Evolutionary conservation across 2,797 vertebrate genomes (phyloP), one percentile per base, ranked within the genome.

Genomic region (Megalops cyprinoides): DNA sequence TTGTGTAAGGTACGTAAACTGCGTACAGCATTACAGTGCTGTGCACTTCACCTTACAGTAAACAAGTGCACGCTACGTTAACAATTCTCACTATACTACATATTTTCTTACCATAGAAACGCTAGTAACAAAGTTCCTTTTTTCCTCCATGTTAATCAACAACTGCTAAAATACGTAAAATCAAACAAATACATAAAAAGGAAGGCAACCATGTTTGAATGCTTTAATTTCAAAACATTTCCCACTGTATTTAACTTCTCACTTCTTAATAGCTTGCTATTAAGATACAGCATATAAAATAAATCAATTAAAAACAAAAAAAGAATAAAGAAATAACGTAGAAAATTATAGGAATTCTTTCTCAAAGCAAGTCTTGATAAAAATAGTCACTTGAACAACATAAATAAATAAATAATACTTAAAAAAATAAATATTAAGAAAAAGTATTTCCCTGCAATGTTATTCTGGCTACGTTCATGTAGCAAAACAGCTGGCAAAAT

Each of bases 161-260:
- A 94, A 94, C 93, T 94, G 93, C 94, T 94, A 94, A 94, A 91
- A 86, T 89, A 88, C 85, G 79, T 82, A 91, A 88, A 92, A 87
- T 20, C 23, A 71, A 67, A 15, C 10, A 51, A 78, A 62, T 58
- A 42, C 42, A 62, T n/a, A 60, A 58, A 46, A 78, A 89, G 88
- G 87, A 83, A 12, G 86, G 56, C 87, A 91, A 87, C 87, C 82
- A 75, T 89, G 89, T 84, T 90, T 88, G 88, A 84, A 74, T 84
- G n/a, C 78, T 87, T 84, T 15, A 62, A 62, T 28, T 20, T 20
- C 78, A 89, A 93, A 87, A 93, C 92, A 94, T 90, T 88, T 91
- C n/a, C n/a, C 81, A 82, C 91, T 90, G 74, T 77, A 76, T 79
- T 84, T 76, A 80, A 83, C n/a, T 91, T 83, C 86, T 84, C 87